Percentiles rank a stretch among this genome's conserved stretches.
Evolutionary conservation across 2,888 invertebrate genomes (phyloP).

Genomic region (Brassicogethes aeneus): DNA sequence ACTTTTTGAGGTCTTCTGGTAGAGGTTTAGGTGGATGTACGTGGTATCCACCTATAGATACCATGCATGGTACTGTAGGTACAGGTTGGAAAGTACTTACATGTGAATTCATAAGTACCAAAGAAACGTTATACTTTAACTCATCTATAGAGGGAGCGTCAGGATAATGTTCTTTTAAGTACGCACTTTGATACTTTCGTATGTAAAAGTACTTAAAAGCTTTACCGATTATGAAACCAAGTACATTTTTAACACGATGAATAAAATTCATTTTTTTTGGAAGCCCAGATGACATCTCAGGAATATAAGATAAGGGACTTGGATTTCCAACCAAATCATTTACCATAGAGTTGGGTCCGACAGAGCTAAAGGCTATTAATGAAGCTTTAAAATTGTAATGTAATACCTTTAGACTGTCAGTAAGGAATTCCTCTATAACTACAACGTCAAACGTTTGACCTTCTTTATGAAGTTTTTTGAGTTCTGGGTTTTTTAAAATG

Average conservation of each 20-base stretch:
- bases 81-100: conserved; percentile 42
- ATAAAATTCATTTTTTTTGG: conserved; percentile 40
- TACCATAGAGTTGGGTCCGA: conserved; percentile 16
- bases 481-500: too few species aligned
- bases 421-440: conserved; percentile 23
- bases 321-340: conserved; percentile 25
- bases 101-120: conserved; percentile 37
- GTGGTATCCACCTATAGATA: conserved; percentile 50
- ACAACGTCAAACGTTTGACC: conserved; percentile 28
- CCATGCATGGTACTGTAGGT: conserved; percentile 46
- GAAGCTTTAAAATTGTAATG: conserved; percentile 23
- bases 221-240: conserved; percentile 25
- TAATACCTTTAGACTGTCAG: conserved; percentile 22
- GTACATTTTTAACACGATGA: conserved; percentile 45
- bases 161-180: conserved; percentile 25
- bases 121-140: conserved; percentile 23
- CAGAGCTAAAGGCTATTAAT: conserved; percentile 18
- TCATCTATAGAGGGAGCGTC: conserved; percentile 21
- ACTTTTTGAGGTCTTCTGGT: conserved; percentile 20
- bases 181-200: conserved; percentile 17
- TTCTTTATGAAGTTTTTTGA: too few species aligned
- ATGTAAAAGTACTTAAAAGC: conserved; percentile 14
- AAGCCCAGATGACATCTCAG: conserved; percentile 10
- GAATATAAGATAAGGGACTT: conserved; percentile 17
- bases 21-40: conserved; percentile 24